A percentile compares a stretch with the other conserved stretches of the same genome.
Evolutionary conservation across 2,888 invertebrate genomes (phyloP).

Genomic region (Phaonia tiefii): DNA sequence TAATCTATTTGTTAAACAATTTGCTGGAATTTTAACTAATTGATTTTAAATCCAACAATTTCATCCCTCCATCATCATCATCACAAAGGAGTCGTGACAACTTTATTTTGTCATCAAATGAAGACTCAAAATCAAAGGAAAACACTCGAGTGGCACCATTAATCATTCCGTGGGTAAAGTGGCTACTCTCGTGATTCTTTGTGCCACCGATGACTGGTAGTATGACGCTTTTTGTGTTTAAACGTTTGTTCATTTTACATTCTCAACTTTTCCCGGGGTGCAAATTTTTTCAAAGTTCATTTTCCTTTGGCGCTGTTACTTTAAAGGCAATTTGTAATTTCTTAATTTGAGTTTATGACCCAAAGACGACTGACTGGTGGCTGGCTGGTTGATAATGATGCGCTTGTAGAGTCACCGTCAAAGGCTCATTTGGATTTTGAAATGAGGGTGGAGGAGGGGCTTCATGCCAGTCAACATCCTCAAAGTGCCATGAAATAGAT

Average conservation of each 20-base stretch:
- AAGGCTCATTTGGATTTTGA: not conserved
- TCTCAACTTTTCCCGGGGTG: slow-evolving; percentile 32
- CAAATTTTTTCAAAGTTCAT: no score
- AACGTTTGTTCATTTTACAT: slow-evolving; percentile 27
- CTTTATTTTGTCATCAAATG: no score
- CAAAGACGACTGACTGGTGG: not conserved
- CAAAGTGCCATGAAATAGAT: not conserved
- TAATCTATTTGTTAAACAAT: no score
- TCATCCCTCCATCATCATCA: no score
- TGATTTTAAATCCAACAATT: no score
- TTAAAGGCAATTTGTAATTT: slow-evolving; percentile 24
- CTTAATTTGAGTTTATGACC: slow-evolving; percentile 27
- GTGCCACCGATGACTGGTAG: no score
- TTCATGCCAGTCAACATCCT: not conserved
- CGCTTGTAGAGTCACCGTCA: no score
- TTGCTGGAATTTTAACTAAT: no score
- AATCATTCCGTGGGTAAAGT: not conserved
- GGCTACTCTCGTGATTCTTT: no score
- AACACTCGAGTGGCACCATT: slow-evolving; percentile 9
- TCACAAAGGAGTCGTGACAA: no score
- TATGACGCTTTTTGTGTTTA: not conserved
- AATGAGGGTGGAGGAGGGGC: not conserved
- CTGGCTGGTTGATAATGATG: no score
- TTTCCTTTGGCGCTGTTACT: not conserved
- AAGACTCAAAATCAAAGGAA: slow-evolving; percentile 32